Conservation (phyloP, 2,797 vertebrate genomes). For the Smutsia temminckii region DNA sequence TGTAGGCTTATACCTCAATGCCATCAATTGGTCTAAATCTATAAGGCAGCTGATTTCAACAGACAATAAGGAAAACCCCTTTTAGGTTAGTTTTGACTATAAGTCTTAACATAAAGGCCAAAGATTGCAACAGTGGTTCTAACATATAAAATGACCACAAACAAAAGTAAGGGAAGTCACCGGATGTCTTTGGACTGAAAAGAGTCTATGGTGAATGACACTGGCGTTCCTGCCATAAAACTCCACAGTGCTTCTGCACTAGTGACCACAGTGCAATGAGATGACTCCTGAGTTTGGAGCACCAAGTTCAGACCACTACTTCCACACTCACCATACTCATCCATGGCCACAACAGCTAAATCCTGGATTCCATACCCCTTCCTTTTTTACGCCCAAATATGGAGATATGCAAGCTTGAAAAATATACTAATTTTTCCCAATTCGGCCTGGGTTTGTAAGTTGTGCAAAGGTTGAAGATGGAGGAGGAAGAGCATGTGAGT, state of each 20-base stretch:
- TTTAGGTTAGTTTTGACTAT: neutral
- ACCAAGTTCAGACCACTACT: neutral
- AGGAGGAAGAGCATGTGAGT: too few relatives aligned
- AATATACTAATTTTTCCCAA: neutral
- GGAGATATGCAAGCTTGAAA: neutral
- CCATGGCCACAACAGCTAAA: neutral
- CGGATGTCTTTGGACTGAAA: neutral
- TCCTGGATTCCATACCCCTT: neutral
- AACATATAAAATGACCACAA: neutral
- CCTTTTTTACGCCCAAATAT: neutral
- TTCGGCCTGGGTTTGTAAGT: neutral
- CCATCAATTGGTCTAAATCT: neutral
- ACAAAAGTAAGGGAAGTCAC: neutral
- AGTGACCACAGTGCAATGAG: neutral
- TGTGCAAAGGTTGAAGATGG: neutral
- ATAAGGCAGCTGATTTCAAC: slow-evolving; percentile 13
- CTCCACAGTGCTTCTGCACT: neutral
- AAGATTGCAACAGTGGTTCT: neutral
- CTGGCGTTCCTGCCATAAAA: neutral
- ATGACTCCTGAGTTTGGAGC: neutral
- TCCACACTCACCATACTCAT: neutral
- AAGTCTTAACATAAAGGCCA: slow-evolving; percentile 2
- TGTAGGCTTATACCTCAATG: neutral
- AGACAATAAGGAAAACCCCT: neutral
- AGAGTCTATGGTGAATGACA: neutral